A percentile compares a stretch with the other conserved stretches of the same genome.
Evolutionary conservation across 1,140 invertebrate species (phyloP).

Genomic region (Alviniconcha marisindica): DNA sequence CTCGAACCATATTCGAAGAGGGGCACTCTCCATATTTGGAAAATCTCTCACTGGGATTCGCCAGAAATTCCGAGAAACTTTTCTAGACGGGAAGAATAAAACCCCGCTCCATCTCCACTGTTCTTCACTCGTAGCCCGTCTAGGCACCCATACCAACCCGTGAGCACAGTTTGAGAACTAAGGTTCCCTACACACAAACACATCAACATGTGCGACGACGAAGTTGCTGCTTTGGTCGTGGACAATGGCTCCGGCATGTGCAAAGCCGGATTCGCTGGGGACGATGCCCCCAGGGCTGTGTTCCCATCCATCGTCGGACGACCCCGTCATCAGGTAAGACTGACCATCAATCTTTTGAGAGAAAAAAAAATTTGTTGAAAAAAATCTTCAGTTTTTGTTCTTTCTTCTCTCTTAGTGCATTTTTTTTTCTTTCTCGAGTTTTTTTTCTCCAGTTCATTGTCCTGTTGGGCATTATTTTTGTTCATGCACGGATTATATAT

Average conservation of each 20-base stretch:
- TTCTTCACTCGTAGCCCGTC: neutral
- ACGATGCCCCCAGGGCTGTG: conserved; percentile 95
- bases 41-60: neutral
- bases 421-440: no score
- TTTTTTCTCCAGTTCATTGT: no score
- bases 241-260: conserved; percentile 78
- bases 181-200: neutral
- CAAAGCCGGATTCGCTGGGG: conserved; percentile 97
- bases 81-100: neutral
- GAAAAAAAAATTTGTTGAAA: neutral
- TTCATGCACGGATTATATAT: no score
- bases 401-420: no score
- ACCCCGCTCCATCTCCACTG: neutral
- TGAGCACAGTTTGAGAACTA: neutral
- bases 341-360: no score
- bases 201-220: conserved; percentile 77
- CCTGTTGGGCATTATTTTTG: no score
- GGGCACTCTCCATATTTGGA: conserved; percentile 20
- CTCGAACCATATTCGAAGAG: neutral
- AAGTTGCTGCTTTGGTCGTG: conserved; percentile 86
- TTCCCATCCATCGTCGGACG: conserved; percentile 95
- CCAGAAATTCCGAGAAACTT: conserved; percentile 23
- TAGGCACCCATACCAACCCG: neutral
- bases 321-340: conserved; percentile 45
- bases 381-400: neutral